These are phyloP conservation scores for Macroramphosus scolopax DNA, from an alignment of 2,797 vertebrate genomes.

Conservation along the genomic window DNA sequence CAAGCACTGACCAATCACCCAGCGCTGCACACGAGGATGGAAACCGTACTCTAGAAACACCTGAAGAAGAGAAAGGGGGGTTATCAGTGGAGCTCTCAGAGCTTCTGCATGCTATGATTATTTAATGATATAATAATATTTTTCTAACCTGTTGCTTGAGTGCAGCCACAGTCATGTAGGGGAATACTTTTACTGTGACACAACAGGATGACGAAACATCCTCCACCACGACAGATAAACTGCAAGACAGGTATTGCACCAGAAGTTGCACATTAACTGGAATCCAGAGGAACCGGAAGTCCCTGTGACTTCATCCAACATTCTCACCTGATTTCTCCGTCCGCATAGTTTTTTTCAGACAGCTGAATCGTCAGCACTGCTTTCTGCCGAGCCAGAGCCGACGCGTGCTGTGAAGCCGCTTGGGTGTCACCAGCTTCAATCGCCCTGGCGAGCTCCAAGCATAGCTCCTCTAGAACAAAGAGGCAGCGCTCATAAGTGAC, in stretches of 20 bases:
- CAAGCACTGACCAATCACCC: slow-evolving; percentile 90
- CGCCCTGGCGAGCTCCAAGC: slow-evolving; percentile 75
- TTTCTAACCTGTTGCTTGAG: slow-evolving; percentile 88
- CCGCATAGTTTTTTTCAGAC: slow-evolving; percentile 77
- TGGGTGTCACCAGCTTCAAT: slow-evolving; percentile 82
- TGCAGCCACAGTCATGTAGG: slow-evolving; percentile 82
- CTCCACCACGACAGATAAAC: slow-evolving; percentile 88
- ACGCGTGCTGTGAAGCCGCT: slow-evolving; percentile 78
- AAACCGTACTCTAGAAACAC: slow-evolving; percentile 89
- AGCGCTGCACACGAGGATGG: slow-evolving; percentile 90
- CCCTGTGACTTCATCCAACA: not conserved
- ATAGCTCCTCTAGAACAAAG: slow-evolving; percentile 80
- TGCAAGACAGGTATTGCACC: slow-evolving; percentile 54
- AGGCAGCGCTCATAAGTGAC: not conserved
- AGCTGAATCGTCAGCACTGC: slow-evolving; percentile 75
- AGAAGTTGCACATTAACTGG: not conserved
- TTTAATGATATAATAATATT: too few species aligned
- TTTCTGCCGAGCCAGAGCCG: slow-evolving; percentile 79
- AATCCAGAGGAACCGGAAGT: not conserved
- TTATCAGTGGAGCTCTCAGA: not conserved
- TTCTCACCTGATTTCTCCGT: slow-evolving; percentile 83
- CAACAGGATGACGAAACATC: slow-evolving; percentile 86
- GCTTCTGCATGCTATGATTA: too few species aligned
- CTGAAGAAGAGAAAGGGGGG: slow-evolving; percentile 55
- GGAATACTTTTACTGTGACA: slow-evolving; percentile 80